Evolutionary conservation across 2,888 invertebrate species (phyloP).

Genomic region (Ceraclea dissimilis): DNA sequence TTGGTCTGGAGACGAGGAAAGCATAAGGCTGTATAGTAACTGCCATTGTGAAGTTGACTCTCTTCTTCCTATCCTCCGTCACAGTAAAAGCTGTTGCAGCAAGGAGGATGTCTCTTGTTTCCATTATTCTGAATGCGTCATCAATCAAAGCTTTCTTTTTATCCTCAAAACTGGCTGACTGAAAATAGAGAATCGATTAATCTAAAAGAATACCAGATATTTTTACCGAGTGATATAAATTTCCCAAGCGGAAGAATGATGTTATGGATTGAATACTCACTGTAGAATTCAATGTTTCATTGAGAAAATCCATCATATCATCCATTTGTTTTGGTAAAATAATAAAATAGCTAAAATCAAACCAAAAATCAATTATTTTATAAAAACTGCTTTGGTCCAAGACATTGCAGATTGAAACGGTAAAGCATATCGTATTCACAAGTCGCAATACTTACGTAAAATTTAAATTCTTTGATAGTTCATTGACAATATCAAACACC

Average conservation of each 20-base stretch:
- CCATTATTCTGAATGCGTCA: conserved; percentile 43
- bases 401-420: too few species aligned
- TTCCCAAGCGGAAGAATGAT: too few species aligned
- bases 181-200: too few species aligned
- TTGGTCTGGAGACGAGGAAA: conserved; percentile 70
- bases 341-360: conserved; percentile 16
- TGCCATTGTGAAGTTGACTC: conserved; percentile 68
- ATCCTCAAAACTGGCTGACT: conserved; percentile 26
- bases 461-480: conserved; percentile 68
- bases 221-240: not conserved
- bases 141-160: conserved; percentile 33
- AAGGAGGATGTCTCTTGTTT: conserved; percentile 45
- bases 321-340: conserved; percentile 8
- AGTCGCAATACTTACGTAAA: conserved; percentile 65
- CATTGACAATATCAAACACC: conserved; percentile 71
- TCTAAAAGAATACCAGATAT: not conserved
- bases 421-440: too few species aligned
- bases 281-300: conserved; percentile 13
- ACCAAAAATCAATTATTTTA: too few species aligned
- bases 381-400: too few species aligned
- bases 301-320: conserved; percentile 16
- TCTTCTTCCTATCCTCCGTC: conserved; percentile 39
- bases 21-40: conserved; percentile 74
- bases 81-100: conserved; percentile 55
- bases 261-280: not conserved